A percentile compares a stretch with the other conserved stretches of the same genome.
Evolutionary conservation across 1,140 invertebrate genomes (phyloP).

Genomic region (Drosophila lowei): DNA sequence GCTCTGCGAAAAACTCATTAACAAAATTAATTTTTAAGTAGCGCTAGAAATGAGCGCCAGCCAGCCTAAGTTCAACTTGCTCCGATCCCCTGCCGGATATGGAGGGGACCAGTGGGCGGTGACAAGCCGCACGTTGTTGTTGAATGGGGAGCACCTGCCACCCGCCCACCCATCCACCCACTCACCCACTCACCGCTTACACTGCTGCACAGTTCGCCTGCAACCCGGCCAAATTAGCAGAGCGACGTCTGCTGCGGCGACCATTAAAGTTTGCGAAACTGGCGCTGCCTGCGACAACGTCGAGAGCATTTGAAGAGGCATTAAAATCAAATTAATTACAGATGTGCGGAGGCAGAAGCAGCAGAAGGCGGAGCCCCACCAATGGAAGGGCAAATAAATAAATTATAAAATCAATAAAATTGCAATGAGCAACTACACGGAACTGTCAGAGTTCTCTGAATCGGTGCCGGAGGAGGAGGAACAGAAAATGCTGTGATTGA

Average conservation of each 20-base stretch:
- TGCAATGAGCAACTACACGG: conserved; percentile 26
- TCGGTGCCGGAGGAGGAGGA: background rate
- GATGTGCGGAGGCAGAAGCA: conserved; percentile 49
- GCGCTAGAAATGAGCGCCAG: conserved; percentile 70
- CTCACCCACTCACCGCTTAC: conserved; percentile 13
- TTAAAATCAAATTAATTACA: conserved; percentile 82
- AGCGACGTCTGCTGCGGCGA: conserved; percentile 51
- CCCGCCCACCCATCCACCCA: background rate
- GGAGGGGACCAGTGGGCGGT: conserved; percentile 34
- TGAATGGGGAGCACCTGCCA: background rate
- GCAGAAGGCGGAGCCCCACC: background rate
- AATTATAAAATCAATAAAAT: conserved; percentile 79
- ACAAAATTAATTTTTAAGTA: conserved; percentile 82
- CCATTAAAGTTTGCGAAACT: conserved; percentile 70
- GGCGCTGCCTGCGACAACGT: conserved; percentile 25
- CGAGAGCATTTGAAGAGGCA: conserved; percentile 70
- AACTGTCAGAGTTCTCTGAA: conserved; percentile 5
- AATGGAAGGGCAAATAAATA: conserved; percentile 64
- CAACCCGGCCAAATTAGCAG: conserved; percentile 76
- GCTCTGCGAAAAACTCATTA: conserved; percentile 75
- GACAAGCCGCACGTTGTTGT: conserved; percentile 48
- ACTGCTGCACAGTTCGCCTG: conserved; percentile 53
- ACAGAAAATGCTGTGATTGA: conserved; percentile 27
- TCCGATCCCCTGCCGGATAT: background rate
- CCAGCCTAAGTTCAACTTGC: conserved; percentile 54